Conservation (phyloP, 2,888 invertebrate species). For the Diaprepes abbreviatus region DNA sequence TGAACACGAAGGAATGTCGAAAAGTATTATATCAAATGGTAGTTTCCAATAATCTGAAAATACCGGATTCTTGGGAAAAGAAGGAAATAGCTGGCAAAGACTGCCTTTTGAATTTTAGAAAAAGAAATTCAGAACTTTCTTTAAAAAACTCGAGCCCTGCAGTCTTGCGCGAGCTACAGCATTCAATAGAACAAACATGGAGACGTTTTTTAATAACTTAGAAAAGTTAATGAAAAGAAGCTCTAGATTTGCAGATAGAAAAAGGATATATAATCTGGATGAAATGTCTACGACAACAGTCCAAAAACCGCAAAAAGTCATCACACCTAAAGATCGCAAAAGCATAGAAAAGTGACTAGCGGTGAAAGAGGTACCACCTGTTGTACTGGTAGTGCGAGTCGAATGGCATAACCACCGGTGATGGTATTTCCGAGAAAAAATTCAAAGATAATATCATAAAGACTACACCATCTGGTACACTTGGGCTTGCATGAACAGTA, state of each 20-base stretch:
- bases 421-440: too few relatives aligned
- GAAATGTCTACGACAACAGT: constrained; percentile 46
- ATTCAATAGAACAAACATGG: constrained; percentile 47
- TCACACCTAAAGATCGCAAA: neutral
- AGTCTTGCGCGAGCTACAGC: constrained; percentile 12
- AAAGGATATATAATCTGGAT: constrained; percentile 45
- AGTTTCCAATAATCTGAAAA: too few relatives aligned
- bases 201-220: constrained; percentile 42
- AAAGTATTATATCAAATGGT: too few relatives aligned
- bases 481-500: too few relatives aligned
- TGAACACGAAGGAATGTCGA: too few relatives aligned
- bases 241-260: constrained; percentile 42
- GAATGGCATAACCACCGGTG: neutral
- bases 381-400: neutral
- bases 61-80: too few relatives aligned
- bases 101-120: too few relatives aligned
- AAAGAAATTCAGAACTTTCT: neutral
- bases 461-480: too few relatives aligned
- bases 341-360: neutral
- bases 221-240: constrained; percentile 23
- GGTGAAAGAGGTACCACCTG: neutral
- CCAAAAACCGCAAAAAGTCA: constrained; percentile 30
- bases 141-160: constrained; percentile 12
- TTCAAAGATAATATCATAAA: too few relatives aligned
- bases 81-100: too few relatives aligned